These are phyloP conservation scores for Taenioides sp. DNA, from an alignment of 2,797 vertebrate genomes.

Conservation along the genomic window DNA sequence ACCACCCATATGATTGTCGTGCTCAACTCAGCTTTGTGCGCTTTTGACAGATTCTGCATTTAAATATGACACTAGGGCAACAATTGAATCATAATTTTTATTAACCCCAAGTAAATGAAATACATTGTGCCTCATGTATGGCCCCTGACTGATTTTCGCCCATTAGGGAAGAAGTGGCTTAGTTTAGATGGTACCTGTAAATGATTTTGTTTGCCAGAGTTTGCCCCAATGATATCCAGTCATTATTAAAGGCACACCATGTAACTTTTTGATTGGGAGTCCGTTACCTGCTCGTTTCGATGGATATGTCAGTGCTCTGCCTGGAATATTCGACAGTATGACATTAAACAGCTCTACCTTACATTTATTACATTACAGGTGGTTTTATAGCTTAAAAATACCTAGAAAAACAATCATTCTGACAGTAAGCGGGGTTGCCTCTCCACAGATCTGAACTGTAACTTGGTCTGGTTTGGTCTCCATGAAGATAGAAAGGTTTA, in stretches of 20 bases:
- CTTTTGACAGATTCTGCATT: conserved; percentile 13
- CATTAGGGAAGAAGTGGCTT: conserved; percentile 8
- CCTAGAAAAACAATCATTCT: no score
- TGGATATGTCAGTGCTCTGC: no score
- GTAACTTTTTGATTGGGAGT: no score
- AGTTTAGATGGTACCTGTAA: conserved; percentile 26
- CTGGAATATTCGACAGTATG: no score
- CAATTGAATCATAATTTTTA: conserved; percentile 18
- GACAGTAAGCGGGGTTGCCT: no score
- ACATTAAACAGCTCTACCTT: no score
- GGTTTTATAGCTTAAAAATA: no score
- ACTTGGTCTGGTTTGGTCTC: no score
- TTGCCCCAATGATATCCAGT: conserved; percentile 5
- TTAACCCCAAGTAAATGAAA: conserved; percentile 18
- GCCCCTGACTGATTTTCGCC: conserved; percentile 53
- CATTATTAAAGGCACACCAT: background rate
- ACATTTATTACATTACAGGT: no score
- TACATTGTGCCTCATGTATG: conserved; percentile 53
- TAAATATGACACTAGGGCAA: conserved; percentile 4
- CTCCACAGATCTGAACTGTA: no score
- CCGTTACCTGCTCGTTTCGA: no score
- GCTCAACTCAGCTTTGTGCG: conserved; percentile 45
- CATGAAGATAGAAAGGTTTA: no score
- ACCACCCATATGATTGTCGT: conserved; percentile 49
- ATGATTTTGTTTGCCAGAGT: conserved; percentile 19